These are phyloP conservation scores for Cynaeus angustus DNA, from an alignment of 2,888 invertebrate genomes.

Conservation along the genomic window DNA sequence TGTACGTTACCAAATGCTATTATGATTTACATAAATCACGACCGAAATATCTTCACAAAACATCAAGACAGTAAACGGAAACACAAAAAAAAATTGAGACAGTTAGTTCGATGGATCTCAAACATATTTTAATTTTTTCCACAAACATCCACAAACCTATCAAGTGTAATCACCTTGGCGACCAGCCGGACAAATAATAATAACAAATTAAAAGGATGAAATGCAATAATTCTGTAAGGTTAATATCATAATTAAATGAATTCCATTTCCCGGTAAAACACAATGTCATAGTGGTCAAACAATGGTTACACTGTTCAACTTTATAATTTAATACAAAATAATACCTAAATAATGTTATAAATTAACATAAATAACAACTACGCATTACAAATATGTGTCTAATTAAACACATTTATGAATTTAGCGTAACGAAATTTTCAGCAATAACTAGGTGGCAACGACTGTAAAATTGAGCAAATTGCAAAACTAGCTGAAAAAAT, in stretches of 20 bases:
- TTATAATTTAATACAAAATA: slow-evolving; percentile 62
- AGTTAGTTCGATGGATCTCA: too few relatives aligned
- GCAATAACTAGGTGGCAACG: too few relatives aligned
- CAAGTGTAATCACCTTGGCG: neutral
- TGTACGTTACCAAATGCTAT: slow-evolving; percentile 32
- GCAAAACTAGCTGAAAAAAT: too few relatives aligned
- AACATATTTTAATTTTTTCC: too few relatives aligned
- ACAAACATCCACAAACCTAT: neutral
- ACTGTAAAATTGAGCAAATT: too few relatives aligned
- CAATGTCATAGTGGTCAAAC: slow-evolving; percentile 56
- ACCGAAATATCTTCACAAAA: slow-evolving; percentile 17
- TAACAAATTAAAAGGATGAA: slow-evolving; percentile 48
- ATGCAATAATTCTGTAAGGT: slow-evolving; percentile 52
- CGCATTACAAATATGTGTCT: slow-evolving; percentile 12
- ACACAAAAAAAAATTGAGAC: too few relatives aligned
- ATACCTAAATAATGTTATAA: slow-evolving; percentile 59
- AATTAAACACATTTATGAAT: slow-evolving; percentile 38
- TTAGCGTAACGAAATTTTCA: slow-evolving; percentile 19
- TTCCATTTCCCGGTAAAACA: slow-evolving; percentile 54
- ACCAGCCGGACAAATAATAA: slow-evolving; percentile 29
- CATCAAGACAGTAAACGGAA: neutral
- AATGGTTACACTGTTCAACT: slow-evolving; percentile 55
- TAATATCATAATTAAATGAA: slow-evolving; percentile 51
- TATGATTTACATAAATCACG: slow-evolving; percentile 44
- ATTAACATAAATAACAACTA: slow-evolving; percentile 57